Evolutionary conservation across 2,797 vertebrate species (phyloP), one percentile per base, ranked within the genome.

Genomic region (Onychomys leucogaster): DNA sequence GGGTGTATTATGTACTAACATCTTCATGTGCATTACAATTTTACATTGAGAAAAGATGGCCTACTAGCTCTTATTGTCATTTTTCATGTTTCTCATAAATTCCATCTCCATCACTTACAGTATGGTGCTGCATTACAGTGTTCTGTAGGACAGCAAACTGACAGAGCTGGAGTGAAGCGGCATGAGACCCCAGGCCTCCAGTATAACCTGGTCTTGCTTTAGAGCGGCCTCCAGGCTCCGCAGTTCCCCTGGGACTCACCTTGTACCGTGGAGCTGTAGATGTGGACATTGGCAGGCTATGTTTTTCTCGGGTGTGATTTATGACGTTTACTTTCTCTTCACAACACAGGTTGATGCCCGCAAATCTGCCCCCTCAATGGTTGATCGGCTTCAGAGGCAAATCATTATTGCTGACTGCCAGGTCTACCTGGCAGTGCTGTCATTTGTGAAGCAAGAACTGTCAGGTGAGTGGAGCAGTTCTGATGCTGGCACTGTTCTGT

Each of bases 401-500:
- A 99, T 99, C 98, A 99, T 99, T 98, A 99, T 99, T 89, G 99
- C 99, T 9, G 99, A 99, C 98, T 99, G 99, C 97, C 99, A 99
- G 96, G 99, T 99, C 96, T 99, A 99, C 97, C 99, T 99, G 78
- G 99, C 99, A 34, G 99, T 99, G 96, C 99, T 99, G 92, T 99
- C 99, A 0, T 99, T 99, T 98, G 99, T 99, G 95, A 99, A 99
- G 95, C 99, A 99, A 93, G 99, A 99, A 96, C 98, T 99, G 97
- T 99, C 99, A 98, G 99, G 99, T 99, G 96, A 95, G 98, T 37
- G 55, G 71, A 84, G 21, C 19, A 49, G 97, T n/a, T 43, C 29
- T 34, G 34, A 21, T 7, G 11, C 34, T 55, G 17, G 8, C 21
- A 16, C 32, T 25, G 8, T 67, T 16, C 32, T 6, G 32, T 67